Evolutionary conservation across 2,888 invertebrate species (phyloP).

Genomic region (Diarsia rubi): DNA sequence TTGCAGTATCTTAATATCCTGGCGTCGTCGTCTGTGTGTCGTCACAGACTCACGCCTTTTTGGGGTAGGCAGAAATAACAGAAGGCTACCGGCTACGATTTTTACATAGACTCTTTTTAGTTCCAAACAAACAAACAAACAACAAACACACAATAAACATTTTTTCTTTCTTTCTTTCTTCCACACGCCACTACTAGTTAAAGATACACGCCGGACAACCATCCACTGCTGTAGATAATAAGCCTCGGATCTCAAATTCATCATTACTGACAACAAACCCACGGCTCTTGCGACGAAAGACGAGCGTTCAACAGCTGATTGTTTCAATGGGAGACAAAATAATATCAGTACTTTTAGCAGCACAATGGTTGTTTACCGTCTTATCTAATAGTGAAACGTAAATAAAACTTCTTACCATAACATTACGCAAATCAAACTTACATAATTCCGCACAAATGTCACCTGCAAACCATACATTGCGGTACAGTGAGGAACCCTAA

Average conservation of each 20-base stretch:
- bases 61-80: neutral
- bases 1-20: too few species aligned
- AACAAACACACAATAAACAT: too few species aligned
- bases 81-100: too few species aligned
- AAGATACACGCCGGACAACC: neutral
- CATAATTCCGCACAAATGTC: slow-evolving; percentile 46
- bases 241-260: neutral
- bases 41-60: neutral
- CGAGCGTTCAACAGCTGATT: neutral
- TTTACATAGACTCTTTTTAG: neutral
- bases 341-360: neutral
- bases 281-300: neutral
- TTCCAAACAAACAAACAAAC: too few species aligned
- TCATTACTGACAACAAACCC: neutral
- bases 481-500: slow-evolving; percentile 61
- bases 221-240: neutral
- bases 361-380: neutral
- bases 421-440: slow-evolving; percentile 8
- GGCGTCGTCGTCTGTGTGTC: too few species aligned
- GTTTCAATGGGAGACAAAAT: neutral
- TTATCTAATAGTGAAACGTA: neutral
- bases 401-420: neutral
- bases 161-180: too few species aligned
- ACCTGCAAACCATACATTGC: slow-evolving; percentile 49
- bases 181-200: neutral